Evolutionary conservation across 2,797 vertebrate genomes (phyloP).

Genomic region (Pseudochaenichthys georgianus): DNA sequence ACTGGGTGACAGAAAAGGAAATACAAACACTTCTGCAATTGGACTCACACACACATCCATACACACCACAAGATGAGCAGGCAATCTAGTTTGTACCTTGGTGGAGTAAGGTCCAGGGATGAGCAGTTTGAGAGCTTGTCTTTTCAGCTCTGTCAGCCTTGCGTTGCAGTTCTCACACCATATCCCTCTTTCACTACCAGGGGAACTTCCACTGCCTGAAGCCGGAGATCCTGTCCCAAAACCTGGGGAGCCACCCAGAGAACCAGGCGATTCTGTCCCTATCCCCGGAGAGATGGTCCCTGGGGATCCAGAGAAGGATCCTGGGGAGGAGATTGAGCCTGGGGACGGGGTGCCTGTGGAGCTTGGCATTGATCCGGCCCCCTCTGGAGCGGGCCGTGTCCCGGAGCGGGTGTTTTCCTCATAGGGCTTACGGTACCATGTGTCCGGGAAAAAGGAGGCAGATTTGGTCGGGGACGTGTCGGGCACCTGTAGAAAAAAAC

Average conservation of each 20-base stretch:
- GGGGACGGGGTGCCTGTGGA: slow-evolving; percentile 95
- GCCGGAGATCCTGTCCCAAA: slow-evolving; percentile 96
- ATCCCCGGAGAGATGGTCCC: slow-evolving; percentile 95
- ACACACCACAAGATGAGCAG: neutral
- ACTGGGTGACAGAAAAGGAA: slow-evolving; percentile 12
- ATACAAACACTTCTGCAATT: neutral
- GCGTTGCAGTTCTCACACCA: slow-evolving; percentile 98
- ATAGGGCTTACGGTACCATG: slow-evolving; percentile 95
- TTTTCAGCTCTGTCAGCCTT: slow-evolving; percentile 94
- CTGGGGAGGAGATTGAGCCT: slow-evolving; percentile 95
- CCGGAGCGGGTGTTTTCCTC: slow-evolving; percentile 90
- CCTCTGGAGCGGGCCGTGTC: slow-evolving; percentile 92
- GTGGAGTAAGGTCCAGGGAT: slow-evolving; percentile 92
- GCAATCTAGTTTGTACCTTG: slow-evolving; percentile 87
- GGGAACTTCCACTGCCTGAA: slow-evolving; percentile 95
- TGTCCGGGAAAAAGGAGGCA: slow-evolving; percentile 93
- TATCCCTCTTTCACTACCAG: slow-evolving; percentile 93
- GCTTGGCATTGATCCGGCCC: slow-evolving; percentile 94
- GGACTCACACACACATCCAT: slow-evolving; percentile 15
- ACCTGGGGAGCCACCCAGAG: slow-evolving; percentile 94
- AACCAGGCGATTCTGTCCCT: slow-evolving; percentile 94
- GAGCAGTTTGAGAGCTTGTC: slow-evolving; percentile 94
- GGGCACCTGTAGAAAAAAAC: slow-evolving; percentile 82
- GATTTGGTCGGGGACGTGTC: slow-evolving; percentile 94
- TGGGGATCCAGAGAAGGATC: slow-evolving; percentile 93